phyloP scores from a whole-genome alignment of 2,797 vertebrate species.

The Cossypha dichroa region DNA sequence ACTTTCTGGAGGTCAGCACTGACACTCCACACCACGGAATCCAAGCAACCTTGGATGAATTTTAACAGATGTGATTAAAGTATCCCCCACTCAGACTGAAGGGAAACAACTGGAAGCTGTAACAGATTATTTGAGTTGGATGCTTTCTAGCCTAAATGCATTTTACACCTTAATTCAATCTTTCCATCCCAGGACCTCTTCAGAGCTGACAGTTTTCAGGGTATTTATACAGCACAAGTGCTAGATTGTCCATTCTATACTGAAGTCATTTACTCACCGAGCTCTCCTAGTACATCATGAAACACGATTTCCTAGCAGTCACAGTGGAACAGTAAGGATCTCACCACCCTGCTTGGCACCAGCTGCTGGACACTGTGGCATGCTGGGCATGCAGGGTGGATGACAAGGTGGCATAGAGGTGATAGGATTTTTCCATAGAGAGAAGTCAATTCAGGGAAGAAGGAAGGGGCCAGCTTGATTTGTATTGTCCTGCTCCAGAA shows the following conservation, averaged over 20 bases:
- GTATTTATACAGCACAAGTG: neutral
- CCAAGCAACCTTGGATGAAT: neutral
- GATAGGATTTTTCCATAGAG: too few species aligned
- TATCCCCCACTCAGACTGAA: neutral
- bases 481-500: neutral
- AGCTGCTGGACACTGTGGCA: neutral
- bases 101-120: neutral
- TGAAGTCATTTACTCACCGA: neutral
- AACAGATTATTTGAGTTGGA: neutral
- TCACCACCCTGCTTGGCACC: neutral
- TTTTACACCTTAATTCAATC: neutral
- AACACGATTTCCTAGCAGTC: neutral
- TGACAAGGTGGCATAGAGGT: neutral
- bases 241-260: neutral
- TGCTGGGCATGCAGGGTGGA: accelerated
- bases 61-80: neutral
- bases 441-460: neutral
- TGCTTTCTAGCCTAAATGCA: neutral
- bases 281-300: neutral
- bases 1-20: neutral
- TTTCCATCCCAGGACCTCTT: neutral
- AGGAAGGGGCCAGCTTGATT: neutral
- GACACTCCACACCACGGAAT: accelerated
- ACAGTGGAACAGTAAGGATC: neutral
- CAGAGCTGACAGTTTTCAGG: neutral